phyloP scores from a whole-genome alignment of 2,888 invertebrate genomes.

The Acleris holmiana region DNA sequence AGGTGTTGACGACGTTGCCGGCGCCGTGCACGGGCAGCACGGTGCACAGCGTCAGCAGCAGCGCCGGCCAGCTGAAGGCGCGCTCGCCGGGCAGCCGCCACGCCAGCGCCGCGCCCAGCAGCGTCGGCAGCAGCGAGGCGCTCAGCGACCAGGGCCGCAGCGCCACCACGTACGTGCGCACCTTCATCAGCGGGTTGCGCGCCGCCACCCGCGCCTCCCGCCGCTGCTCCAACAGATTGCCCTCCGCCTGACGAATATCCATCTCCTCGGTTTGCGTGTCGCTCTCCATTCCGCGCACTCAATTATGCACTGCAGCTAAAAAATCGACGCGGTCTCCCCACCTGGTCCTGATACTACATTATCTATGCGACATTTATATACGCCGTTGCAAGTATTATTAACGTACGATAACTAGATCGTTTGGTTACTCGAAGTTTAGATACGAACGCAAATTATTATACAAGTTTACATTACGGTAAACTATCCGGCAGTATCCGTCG shows the following conservation, averaged over 20 bases:
- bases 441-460: constrained; percentile 19
- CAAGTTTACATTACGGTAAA: constrained; percentile 28
- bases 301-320: constrained; percentile 20
- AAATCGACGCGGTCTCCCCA: constrained; percentile 1
- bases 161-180: constrained; percentile 94
- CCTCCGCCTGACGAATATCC: constrained; percentile 68
- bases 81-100: constrained; percentile 91
- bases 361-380: background rate
- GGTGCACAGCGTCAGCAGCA: constrained; percentile 93
- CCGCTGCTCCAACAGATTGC: constrained; percentile 76
- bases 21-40: constrained; percentile 97
- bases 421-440: background rate
- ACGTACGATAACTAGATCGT: constrained; percentile 1
- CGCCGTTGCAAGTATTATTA: background rate
- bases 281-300: constrained; percentile 47
- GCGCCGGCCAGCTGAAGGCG: constrained; percentile 91
- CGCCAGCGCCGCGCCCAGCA: constrained; percentile 94
- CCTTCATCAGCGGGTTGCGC: constrained; percentile 90
- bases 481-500: constrained; percentile 7
- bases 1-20: constrained; percentile 98
- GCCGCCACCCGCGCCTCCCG: constrained; percentile 62
- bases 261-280: constrained; percentile 61
- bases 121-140: constrained; percentile 95
- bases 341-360: constrained; percentile 11
- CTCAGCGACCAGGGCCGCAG: constrained; percentile 97